Base-by-base conservation (phyloP, 2,888 invertebrate genomes). In the Timema cristinae region DNA sequence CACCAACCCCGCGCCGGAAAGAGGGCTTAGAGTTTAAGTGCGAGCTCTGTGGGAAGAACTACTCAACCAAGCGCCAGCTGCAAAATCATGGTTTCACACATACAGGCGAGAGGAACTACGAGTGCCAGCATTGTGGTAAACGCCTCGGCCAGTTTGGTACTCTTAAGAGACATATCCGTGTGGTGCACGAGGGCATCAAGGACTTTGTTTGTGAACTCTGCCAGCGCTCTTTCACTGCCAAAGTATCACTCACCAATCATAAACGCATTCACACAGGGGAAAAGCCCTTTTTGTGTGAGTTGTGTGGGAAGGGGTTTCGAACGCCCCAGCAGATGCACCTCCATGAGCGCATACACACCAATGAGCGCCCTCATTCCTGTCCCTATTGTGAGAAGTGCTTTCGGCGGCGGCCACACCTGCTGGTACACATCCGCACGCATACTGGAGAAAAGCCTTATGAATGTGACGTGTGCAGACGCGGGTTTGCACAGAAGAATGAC, bases 51-150 rank as follows among this genome's bases (percentile, higher is more conserved):
- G 68, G 68, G 4, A 73, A 71, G 50, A 56, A 68, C 8, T 68
- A 49, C 15, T 32, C 68, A 49, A 59, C 71, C 4, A n/a, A 54
- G 49, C 16, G 71, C 50, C 61, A 68, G 13, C 10, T 73, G 50
- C 47, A 49, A 52, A 77, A 79, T 4, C 88, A 88, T 76, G 79
- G 83, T 80, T 81, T 82, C 73, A 81, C 81, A 66, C 82, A 82
- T 68, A 79, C 78, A 8, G 89, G 89, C 2, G 89, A 89, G 80
- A 83, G 88, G 66, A 88, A 89, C 1, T 89, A 86, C 79, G 86
- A 88, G 4, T 90, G 90, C 77, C 88, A 89, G 79, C 78, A 88
- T 48, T 90, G 90, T 79, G 89, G 89, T 6, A 88, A 88, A 76
- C 86, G 86, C 78, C 89, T 90, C 81, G 86, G 88, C 11, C 87